phyloP scores from a whole-genome alignment of 2,888 invertebrate genomes.

The Chrysolina oricalcia region DNA sequence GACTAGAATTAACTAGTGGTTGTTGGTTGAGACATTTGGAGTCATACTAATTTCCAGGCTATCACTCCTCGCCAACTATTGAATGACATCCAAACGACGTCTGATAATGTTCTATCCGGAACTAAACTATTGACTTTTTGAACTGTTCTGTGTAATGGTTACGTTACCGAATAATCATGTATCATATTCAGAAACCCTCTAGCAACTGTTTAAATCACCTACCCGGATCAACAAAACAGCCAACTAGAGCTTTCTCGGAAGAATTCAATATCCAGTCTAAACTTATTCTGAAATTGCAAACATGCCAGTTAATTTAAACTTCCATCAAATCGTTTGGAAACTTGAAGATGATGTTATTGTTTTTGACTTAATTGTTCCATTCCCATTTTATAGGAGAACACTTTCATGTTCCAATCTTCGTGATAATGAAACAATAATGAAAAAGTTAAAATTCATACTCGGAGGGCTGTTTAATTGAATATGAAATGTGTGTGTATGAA shows the following conservation, averaged over 20 bases:
- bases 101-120: too few relatives aligned
- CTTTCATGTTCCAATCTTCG: constrained; percentile 7
- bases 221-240: not conserved
- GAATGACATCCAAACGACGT: too few relatives aligned
- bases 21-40: too few relatives aligned
- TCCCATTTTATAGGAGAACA: constrained; percentile 16
- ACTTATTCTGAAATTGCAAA: constrained; percentile 20
- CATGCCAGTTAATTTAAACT: constrained; percentile 28
- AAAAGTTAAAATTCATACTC: not conserved
- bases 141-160: too few relatives aligned
- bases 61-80: too few relatives aligned
- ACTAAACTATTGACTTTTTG: too few relatives aligned
- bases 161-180: not conserved
- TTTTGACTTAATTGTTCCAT: constrained; percentile 24
- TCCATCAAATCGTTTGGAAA: constrained; percentile 32
- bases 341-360: constrained; percentile 27
- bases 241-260: not conserved
- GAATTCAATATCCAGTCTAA: constrained; percentile 11
- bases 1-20: too few relatives aligned
- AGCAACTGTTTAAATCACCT: not conserved
- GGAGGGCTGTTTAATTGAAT: too few relatives aligned
- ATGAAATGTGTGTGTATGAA: not conserved
- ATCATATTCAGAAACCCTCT: not conserved
- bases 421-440: not conserved
- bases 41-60: too few relatives aligned